These are phyloP conservation scores for Epiblema foenella DNA, from an alignment of 2,888 invertebrate species.

Conservation along the genomic window DNA sequence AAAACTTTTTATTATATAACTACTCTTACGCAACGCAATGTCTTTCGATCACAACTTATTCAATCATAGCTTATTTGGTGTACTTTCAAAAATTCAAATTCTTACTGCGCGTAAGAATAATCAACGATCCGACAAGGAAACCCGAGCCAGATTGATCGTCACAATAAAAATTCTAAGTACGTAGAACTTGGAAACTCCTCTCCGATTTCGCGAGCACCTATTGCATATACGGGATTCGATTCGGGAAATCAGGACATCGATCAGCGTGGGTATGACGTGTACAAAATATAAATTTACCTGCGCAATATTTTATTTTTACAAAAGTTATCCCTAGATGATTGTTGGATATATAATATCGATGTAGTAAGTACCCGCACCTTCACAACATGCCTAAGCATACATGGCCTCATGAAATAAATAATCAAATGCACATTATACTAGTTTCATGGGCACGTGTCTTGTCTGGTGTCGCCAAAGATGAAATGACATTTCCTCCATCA, in stretches of 20 bases:
- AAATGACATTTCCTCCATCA: neutral
- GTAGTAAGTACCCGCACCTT: neutral
- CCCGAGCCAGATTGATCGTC: slow-evolving; percentile 38
- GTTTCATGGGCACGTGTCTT: too few relatives aligned
- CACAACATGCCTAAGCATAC: neutral
- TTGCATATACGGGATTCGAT: slow-evolving; percentile 41
- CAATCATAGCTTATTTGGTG: slow-evolving; percentile 13
- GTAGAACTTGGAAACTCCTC: slow-evolving; percentile 39
- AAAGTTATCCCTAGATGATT: slow-evolving; percentile 18
- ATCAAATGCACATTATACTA: neutral
- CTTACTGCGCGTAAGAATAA: slow-evolving; percentile 25
- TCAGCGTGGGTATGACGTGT: slow-evolving; percentile 38
- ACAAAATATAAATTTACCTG: slow-evolving; percentile 38
- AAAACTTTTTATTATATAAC: too few relatives aligned
- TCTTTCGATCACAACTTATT: neutral
- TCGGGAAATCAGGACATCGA: slow-evolving; percentile 43
- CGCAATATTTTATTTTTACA: slow-evolving; percentile 28
- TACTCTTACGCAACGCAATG: too few relatives aligned
- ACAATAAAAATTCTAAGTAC: slow-evolving; percentile 44
- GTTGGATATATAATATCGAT: neutral
- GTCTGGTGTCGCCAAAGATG: neutral
- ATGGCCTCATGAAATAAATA: neutral
- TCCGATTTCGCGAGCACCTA: slow-evolving; percentile 35
- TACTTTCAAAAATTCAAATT: slow-evolving; percentile 21
- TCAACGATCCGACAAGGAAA: slow-evolving; percentile 31